Conservation (phyloP, 2,888 invertebrate species). For the Pyrocoelia pectoralis region DNA sequence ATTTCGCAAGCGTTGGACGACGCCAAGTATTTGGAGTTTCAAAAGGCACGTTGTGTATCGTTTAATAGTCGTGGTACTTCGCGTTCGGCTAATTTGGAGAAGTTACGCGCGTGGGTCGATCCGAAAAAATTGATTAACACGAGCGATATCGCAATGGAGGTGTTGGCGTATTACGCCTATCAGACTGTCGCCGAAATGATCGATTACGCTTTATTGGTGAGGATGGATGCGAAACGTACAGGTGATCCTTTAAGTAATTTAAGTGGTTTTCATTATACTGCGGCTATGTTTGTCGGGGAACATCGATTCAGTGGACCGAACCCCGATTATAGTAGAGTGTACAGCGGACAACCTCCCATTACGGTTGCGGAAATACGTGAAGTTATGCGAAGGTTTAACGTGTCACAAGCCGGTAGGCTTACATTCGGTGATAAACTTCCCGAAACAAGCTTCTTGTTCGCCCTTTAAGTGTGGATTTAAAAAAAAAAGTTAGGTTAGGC, state of each 20-base stretch:
- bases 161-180: slow-evolving; percentile 85
- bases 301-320: slow-evolving; percentile 58
- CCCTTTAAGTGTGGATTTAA: slow-evolving; percentile 43
- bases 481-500: slow-evolving; percentile 14
- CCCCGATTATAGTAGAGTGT: slow-evolving; percentile 63
- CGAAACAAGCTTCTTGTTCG: slow-evolving; percentile 53
- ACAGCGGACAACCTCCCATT: slow-evolving; percentile 74
- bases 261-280: slow-evolving; percentile 71
- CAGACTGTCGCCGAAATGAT: slow-evolving; percentile 91
- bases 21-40: slow-evolving; percentile 77
- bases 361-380: slow-evolving; percentile 84
- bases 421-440: slow-evolving; percentile 61
- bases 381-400: slow-evolving; percentile 77
- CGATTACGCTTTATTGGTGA: slow-evolving; percentile 82
- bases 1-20: slow-evolving; percentile 66
- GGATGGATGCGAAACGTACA: slow-evolving; percentile 76
- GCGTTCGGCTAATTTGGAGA: slow-evolving; percentile 52
- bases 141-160: slow-evolving; percentile 72
- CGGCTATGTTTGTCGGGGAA: slow-evolving; percentile 66
- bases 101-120: slow-evolving; percentile 71
- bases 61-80: slow-evolving; percentile 62
- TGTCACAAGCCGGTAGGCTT: slow-evolving; percentile 65
- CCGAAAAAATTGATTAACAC: slow-evolving; percentile 70
- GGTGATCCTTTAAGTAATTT: slow-evolving; percentile 77
- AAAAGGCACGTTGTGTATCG: slow-evolving; percentile 79